Base-by-base conservation (phyloP, 2,888 invertebrate genomes). In the Lasius fuliginosus region DNA sequence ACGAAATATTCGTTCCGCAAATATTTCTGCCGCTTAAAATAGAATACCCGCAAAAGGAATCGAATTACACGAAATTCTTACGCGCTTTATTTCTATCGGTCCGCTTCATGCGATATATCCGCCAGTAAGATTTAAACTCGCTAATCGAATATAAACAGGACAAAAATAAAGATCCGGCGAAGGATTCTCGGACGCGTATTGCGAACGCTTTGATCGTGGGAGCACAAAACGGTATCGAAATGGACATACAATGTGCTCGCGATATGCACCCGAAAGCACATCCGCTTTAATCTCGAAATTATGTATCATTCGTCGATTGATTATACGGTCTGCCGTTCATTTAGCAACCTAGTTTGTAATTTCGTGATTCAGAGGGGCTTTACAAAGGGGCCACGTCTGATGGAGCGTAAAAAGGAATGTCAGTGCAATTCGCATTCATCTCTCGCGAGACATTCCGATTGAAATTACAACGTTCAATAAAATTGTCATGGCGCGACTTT, bases 221-320 rank as follows among this genome's bases (percentile, higher is more conserved):
- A 40, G 62, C 67, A 36, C 67, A 36, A 76, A 76, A 76, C n/a
- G 69, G 62, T 33, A 36, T 27, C 18, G n/a, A 53, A 67, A 67
- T 53, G 69, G 9, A 27, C n/a, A 49, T 27, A 56, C 71, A 69
- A 27, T 46, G n/a, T n/a, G 18, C 36, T 27, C 12, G 27, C 77
- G 27, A 23, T 23, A 67, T 27, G 30, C 53, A 56, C 12, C 30
- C 18, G 40, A 33, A 62, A 49, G 74, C 36, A 60, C 58, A 79
- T 73, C 15, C 79, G 79, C 75, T 81, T 81, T 81, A 73, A 81
- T 81, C 79, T 74, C 60, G 73, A 15, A 74, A 81, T 81, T 81
- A 53, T 53, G 4, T 53, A 81, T 81, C 58, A 81, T 81, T 81
- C 74, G 36, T n/a, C 75, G 79, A 74, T 33, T 69, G 79, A 81